phyloP scores from a whole-genome alignment of 2,797 vertebrate genomes.

The Mormyrops boulengeri region DNA sequence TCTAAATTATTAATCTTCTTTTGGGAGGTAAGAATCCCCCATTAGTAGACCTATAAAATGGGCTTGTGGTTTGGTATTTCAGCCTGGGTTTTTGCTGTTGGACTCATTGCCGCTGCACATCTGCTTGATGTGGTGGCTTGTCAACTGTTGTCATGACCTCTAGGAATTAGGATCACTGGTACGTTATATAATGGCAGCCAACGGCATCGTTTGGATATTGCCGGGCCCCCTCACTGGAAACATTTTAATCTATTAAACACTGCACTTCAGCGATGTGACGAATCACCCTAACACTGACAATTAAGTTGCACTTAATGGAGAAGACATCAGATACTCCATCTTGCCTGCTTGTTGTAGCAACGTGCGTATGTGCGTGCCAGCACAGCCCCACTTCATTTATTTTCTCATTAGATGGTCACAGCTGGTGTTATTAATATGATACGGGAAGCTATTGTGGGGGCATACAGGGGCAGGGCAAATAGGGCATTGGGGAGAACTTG shows the following conservation, averaged over 20 bases:
- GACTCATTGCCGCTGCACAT: slow-evolving; percentile 47
- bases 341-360: neutral
- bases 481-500: neutral
- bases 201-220: slow-evolving; percentile 41
- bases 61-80: slow-evolving; percentile 21
- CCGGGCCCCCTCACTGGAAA: slow-evolving; percentile 35
- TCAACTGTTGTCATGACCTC: slow-evolving; percentile 54
- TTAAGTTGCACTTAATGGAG: neutral
- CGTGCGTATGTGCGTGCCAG: neutral
- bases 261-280: slow-evolving; percentile 35
- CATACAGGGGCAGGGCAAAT: neutral
- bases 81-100: slow-evolving; percentile 35
- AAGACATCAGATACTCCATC: neutral
- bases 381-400: neutral
- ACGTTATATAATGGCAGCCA: slow-evolving; percentile 17
- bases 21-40: neutral
- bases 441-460: neutral
- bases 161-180: neutral
- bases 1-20: neutral
- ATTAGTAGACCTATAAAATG: neutral
- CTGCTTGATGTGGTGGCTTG: slow-evolving; percentile 57
- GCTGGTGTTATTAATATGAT: neutral
- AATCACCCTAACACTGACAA: slow-evolving; percentile 8
- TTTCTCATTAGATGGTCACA: neutral
- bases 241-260: slow-evolving; percentile 14